Conservation (phyloP, 2,888 invertebrate genomes). For the Ophion obscuratus region DNA sequence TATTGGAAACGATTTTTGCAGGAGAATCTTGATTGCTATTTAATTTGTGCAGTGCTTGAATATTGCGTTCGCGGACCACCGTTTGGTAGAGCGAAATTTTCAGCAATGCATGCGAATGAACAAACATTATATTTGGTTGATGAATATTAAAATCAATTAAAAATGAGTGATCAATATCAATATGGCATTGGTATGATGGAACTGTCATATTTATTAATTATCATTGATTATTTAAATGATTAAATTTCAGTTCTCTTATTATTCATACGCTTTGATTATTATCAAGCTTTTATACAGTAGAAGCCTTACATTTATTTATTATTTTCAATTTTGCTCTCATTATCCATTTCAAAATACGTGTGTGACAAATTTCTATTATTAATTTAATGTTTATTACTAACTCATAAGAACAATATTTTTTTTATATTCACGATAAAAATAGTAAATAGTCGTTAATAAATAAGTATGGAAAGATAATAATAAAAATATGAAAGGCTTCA, state of each 20-base stretch:
- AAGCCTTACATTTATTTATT: neutral
- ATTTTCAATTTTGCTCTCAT: neutral
- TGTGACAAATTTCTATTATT: neutral
- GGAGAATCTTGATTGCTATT: neutral
- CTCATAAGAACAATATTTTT: neutral
- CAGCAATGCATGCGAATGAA: neutral
- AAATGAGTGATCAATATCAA: no score
- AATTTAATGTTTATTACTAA: no score
- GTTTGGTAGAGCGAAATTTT: neutral
- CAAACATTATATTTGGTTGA: neutral
- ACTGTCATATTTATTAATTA: no score
- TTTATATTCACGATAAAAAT: neutral
- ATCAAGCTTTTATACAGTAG: neutral
- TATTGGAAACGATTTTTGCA: neutral
- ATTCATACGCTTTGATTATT: no score
- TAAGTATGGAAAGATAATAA: neutral
- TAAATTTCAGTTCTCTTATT: no score
- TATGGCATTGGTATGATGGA: no score
- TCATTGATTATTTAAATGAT: no score
- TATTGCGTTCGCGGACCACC: neutral
- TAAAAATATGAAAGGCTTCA: neutral
- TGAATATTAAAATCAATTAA: no score
- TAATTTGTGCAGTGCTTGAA: neutral
- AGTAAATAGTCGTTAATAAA: neutral
- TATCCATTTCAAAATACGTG: neutral